Percentiles rank a stretch among this genome's conserved stretches.
Conservation (phyloP, 2,113 vertebrate species). For the Phrynocephalus versicolor region DNA sequence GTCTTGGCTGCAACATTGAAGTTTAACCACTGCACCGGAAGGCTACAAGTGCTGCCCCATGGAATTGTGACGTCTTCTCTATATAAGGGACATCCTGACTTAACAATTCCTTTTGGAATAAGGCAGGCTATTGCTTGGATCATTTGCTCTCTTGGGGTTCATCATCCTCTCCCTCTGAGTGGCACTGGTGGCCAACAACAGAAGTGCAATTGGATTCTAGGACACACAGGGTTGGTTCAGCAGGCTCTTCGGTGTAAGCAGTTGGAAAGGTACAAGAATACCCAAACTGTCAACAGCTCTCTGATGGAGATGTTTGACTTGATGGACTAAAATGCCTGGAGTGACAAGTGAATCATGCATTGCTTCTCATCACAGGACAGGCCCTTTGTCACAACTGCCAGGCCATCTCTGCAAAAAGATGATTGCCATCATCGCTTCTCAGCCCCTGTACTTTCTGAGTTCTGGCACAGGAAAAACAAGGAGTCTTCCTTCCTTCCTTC, state of each 20-base stretch:
- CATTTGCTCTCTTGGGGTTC: background rate
- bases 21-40: too few relatives aligned
- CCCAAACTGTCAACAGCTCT: background rate
- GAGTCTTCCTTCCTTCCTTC: too few relatives aligned
- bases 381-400: background rate
- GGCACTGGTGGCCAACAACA: background rate
- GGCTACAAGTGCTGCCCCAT: too few relatives aligned
- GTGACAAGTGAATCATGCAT: background rate
- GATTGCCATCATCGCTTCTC: too few relatives aligned
- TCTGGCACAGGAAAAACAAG: too few relatives aligned
- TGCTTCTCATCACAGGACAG: background rate
- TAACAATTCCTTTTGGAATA: background rate
- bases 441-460: too few relatives aligned
- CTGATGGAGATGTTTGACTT: background rate
- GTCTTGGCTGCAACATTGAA: too few relatives aligned
- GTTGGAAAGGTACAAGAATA: background rate
- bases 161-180: background rate
- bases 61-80: too few relatives aligned
- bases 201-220: background rate
- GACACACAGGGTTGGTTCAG: background rate
- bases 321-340: background rate
- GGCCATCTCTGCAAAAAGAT: background rate
- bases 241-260: background rate
- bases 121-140: background rate
- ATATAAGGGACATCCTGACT: too few relatives aligned